Base-by-base conservation (phyloP, 92 coral and sea anemone genomes). In the Phenganax marumi region DNA sequence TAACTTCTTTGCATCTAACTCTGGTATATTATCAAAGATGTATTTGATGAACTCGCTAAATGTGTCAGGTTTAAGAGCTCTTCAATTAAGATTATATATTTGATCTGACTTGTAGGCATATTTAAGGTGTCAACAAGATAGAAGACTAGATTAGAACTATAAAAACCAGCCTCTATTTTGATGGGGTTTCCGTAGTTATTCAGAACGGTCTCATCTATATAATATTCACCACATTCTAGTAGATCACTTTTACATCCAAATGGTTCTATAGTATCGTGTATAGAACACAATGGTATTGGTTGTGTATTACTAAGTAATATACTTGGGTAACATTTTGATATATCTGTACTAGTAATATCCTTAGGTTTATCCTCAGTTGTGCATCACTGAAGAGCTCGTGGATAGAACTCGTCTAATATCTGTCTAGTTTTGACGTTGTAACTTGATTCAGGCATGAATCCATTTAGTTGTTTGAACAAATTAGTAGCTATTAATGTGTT, bases 321-420 rank as follows among this genome's bases (percentile, higher is more conserved):
- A 12, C 12, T 82, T 9, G 89, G 89, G 46, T 82, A 86, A 0
- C 46, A 86, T 54, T 86, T 86, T 2, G 18, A 8, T 12, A 86
- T 82, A 52, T 86, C 84, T 19, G 82, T 86, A 33, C 43, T 33
- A 33, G 4, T 4, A 33, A 33, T 4, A 33, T 33, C 43, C 4
- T 65, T 33, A 0, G 50, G 75, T n/a, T 5, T 69, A 11, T 69
- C 50, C 2, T 69, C 50, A 0, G 3, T 60, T 0, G 85, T 52
- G n/a, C 86, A 84, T 85, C 86, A 88, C 51, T 88, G 91, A 10
- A 88, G 24, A 11, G 89, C 91, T 56, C 75, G 73, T 7, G 91
- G 89, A 17, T 85, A 85, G 61, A 0, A 81, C 2, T 81, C 86
- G 50, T 88, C 91, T 1, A 85, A n/a, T 80, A 85, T 85, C 9